These are phyloP conservation scores for Moxostoma hubbsi DNA, from an alignment of 2,797 vertebrate genomes.

Conservation along the genomic window DNA sequence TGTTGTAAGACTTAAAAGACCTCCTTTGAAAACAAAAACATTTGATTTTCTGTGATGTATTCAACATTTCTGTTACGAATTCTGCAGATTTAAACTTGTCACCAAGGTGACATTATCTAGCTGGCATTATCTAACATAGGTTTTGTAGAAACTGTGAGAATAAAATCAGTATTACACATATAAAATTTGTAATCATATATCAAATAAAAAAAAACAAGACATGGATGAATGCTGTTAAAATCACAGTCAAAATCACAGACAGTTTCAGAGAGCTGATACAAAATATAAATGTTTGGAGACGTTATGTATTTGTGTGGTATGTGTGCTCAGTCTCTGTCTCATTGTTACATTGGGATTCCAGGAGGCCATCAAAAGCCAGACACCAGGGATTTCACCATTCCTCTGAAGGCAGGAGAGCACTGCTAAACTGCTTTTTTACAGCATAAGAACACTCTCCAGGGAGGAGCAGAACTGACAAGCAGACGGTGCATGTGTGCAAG, in stretches of 20 bases:
- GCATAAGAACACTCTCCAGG: conserved; percentile 31
- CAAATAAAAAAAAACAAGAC: too few relatives aligned
- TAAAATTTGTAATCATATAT: too few relatives aligned
- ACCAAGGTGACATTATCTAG: too few relatives aligned
- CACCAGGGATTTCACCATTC: conserved; percentile 26
- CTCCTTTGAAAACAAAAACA: too few relatives aligned
- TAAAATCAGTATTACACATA: too few relatives aligned
- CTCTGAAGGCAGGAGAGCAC: conserved; percentile 20
- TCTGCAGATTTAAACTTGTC: too few relatives aligned
- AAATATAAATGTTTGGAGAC: not conserved
- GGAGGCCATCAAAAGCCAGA: conserved; percentile 29
- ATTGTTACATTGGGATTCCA: conserved; percentile 28
- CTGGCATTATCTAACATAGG: too few relatives aligned
- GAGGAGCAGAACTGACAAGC: conserved; percentile 16
- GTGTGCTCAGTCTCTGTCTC: not conserved
- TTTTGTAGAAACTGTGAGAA: too few relatives aligned
- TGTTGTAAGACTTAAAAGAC: too few relatives aligned
- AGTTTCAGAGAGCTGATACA: conserved; percentile 9
- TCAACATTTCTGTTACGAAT: too few relatives aligned
- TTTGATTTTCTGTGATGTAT: too few relatives aligned
- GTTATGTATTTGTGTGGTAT: not conserved
- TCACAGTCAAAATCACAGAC: not conserved
- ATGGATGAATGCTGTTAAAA: not conserved
- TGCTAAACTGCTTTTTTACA: conserved; percentile 13
- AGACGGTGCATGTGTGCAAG: not conserved